These are phyloP conservation scores for Pagetopsis macropterus DNA, from an alignment of 2,797 vertebrate species.

Conservation along the genomic window DNA sequence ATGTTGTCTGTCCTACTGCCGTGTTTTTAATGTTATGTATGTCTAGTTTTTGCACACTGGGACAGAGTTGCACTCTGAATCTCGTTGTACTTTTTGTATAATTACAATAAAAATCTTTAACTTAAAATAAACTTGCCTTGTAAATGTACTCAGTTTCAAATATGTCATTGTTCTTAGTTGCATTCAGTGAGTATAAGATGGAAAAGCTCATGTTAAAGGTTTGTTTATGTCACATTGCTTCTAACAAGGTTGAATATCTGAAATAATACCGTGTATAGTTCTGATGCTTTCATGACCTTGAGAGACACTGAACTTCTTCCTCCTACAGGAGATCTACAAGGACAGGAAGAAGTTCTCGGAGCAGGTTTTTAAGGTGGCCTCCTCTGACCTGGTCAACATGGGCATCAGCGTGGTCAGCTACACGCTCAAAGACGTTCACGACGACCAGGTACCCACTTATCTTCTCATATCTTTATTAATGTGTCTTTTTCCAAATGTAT, in stretches of 20 bases:
- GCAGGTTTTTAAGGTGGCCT: slow-evolving; percentile 94
- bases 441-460: slow-evolving; percentile 86
- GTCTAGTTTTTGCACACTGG: too few species aligned
- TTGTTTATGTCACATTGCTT: background rate
- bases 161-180: background rate
- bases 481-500: too few species aligned
- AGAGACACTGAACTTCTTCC: background rate
- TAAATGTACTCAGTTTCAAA: background rate
- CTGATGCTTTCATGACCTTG: background rate
- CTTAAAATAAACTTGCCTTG: background rate
- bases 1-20: too few species aligned
- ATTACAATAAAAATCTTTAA: too few species aligned
- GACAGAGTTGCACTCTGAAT: too few species aligned
- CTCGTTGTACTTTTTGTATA: too few species aligned
- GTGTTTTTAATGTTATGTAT: too few species aligned
- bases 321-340: slow-evolving; percentile 92
- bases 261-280: background rate
- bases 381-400: slow-evolving; percentile 95
- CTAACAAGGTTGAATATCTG: background rate
- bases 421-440: slow-evolving; percentile 93
- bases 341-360: slow-evolving; percentile 96
- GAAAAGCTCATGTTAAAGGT: background rate
- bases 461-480: background rate
- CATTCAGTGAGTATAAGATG: background rate
- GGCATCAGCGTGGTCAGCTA: slow-evolving; percentile 96